Base-by-base conservation (phyloP, 2,888 invertebrate species). In the Euproctis similis region DNA sequence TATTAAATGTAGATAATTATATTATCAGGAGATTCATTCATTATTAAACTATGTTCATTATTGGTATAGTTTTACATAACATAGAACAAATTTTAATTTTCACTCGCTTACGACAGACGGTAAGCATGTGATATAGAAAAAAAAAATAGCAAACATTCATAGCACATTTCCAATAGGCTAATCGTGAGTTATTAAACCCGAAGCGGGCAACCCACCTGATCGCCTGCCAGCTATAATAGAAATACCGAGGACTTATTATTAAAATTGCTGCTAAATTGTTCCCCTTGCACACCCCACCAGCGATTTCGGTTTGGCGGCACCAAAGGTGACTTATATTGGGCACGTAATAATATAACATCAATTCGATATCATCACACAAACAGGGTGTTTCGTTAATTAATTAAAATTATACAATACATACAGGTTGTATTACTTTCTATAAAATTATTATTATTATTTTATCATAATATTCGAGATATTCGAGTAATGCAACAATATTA, bases 211-310 rank as follows among this genome's bases (percentile, higher is more conserved):
- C 74, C 78, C 77, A 82, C 81, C 84, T 82, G 84, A 84, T 82
- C 73, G 80, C 70, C 74, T 67, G 70, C 69, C 69, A 56, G 77
- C 74, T 75, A 80, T 85, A 84, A 85, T 84, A 84, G 84, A 81
- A 85, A 85, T 85, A 70, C 85, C 85, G 58, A 66, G 70, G 78
- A 77, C 82, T 85, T 85, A 85, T 85, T 85, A 85, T 85, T 85
- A 85, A 85, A 85, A 85, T 85, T 85, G 82, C 85, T 85, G 78
- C 74, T 80, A 80, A 78, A 82, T 81, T 80, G 80, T 62, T 80
- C 78, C 72, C 75, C 70, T 62, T n/a, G n/a, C n/a, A n/a, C 74
- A 47, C 71, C 78, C 78, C 78, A 76, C 64, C n/a, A n/a, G n/a
- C n/a, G n/a, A n/a, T n/a, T n/a, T n/a, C 65, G 65, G 67, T 70